Evolutionary conservation across 2,797 vertebrate genomes (phyloP).

Genomic region (Brachyalestes nurse): DNA sequence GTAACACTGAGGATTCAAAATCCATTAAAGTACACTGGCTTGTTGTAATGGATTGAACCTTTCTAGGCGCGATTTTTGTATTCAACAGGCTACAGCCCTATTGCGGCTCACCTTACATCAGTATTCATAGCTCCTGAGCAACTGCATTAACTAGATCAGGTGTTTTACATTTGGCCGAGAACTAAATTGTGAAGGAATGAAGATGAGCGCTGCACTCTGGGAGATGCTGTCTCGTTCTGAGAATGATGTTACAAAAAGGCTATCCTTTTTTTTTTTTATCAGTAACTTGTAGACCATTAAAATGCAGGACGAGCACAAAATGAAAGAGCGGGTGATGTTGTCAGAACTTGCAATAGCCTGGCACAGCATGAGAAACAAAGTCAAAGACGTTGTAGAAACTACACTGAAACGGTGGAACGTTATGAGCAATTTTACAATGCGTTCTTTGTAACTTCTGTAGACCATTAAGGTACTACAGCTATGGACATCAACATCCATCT

Average conservation of each 20-base stretch:
- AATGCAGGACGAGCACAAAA: not conserved
- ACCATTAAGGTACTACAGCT: not conserved
- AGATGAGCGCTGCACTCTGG: not conserved
- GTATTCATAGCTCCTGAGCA: slow-evolving; percentile 4
- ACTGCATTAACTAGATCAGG: not conserved
- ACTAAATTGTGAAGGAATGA: slow-evolving; percentile 12
- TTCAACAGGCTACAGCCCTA: not conserved
- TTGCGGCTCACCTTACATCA: not conserved
- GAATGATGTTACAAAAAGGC: not conserved
- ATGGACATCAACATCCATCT: too few species aligned
- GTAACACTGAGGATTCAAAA: not conserved
- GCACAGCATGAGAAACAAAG: not conserved
- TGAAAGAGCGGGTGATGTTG: not conserved
- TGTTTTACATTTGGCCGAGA: slow-evolving; percentile 1
- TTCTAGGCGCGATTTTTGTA: not conserved
- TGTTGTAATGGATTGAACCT: not conserved
- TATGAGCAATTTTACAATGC: not conserved
- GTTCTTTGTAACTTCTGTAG: not conserved
- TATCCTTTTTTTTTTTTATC: not conserved
- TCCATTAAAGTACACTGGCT: not conserved
- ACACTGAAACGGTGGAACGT: not conserved
- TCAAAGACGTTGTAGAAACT: not conserved
- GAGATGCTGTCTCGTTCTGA: not conserved
- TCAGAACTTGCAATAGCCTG: slow-evolving; percentile 1
- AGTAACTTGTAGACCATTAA: not conserved